Evolutionary conservation across 2,888 invertebrate genomes (phyloP), one percentile per base, ranked within the genome.

Genomic region (Ornithoptera alexandrae): DNA sequence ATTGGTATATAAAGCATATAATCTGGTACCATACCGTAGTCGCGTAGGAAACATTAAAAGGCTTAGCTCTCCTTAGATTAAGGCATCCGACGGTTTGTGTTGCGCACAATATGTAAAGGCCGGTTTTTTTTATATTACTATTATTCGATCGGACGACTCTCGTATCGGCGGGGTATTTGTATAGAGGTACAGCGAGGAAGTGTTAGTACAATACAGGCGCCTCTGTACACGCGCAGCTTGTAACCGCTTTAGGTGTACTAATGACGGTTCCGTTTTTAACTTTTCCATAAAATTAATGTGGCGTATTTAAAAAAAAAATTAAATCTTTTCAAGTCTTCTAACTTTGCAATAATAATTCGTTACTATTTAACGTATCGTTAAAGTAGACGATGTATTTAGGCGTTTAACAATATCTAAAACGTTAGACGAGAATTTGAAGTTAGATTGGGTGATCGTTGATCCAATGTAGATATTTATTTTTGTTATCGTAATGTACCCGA

Each of bases 381-480:
- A 39, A 8, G 39, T 39, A 39, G 39, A 39, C 39, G 39, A 39
- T 39, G 92, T 91, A 92, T 91, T 92, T 92, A 92, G 86, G 91
- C 82, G 82, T 84, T 78, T 86, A 88, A 87, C 83, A 82, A 81
- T 20, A 57, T 57, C 57, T 50, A 18, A 50, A 10, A 57, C 20
- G 18, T 72, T 90, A 89, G 89, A 87, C 87, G 87, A 88, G 82
- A 85, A 79, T 76, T 87, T 84, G 84, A 86, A 89, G 87, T 85
- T 85, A 84, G 87, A 83, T 86, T 83, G 89, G 84, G 87, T 86
- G 88, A 86, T 90, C 89, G 90, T 92, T 91, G 88, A 88, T 84
- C 83, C 89, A 86, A 88, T 92, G 90, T 92, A 92, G 91, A 92
- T 92, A 91, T 92, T 92, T 92, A 92, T 92, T 92, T 92, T 91